Percentiles rank a stretch among this genome's conserved stretches.
Conservation (phyloP, 2,113 vertebrate genomes). For the Oreochromis tanganicae region DNA sequence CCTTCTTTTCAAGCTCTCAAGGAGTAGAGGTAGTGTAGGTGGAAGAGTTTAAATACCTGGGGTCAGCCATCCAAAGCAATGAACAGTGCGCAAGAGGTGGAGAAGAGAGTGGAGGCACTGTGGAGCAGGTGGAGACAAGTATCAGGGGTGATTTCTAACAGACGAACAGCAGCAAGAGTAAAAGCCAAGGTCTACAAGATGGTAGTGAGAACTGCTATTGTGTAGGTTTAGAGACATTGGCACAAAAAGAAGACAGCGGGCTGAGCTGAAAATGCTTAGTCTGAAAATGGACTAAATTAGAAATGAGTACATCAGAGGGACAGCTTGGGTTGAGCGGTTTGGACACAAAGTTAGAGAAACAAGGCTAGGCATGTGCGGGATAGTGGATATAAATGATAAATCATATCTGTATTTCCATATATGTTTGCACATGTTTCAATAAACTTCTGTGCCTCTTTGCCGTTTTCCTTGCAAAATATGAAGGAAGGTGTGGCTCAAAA, state of each 20-base stretch:
- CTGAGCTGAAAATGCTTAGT: not conserved
- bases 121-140: not conserved
- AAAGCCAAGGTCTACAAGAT: not conserved
- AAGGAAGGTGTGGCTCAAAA: not conserved
- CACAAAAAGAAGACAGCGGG: not conserved
- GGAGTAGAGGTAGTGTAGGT: not conserved
- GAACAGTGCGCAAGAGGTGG: not conserved
- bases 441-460: not conserved
- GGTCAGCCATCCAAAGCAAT: not conserved
- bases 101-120: not conserved
- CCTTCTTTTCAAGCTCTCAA: not conserved
- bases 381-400: not conserved
- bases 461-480: not conserved
- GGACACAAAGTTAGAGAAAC: not conserved
- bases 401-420: not conserved
- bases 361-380: not conserved
- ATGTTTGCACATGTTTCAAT: not conserved
- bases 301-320: not conserved
- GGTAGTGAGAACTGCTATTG: not conserved
- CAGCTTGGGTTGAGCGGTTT: not conserved
- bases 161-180: not conserved
- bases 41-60: not conserved
- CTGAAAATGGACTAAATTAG: not conserved
- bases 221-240: not conserved
- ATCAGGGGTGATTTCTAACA: not conserved